Evolutionary conservation across 1,140 invertebrate species (phyloP), one percentile per base, ranked within the genome.

Genomic region (Pseudobourletiella spinata): DNA sequence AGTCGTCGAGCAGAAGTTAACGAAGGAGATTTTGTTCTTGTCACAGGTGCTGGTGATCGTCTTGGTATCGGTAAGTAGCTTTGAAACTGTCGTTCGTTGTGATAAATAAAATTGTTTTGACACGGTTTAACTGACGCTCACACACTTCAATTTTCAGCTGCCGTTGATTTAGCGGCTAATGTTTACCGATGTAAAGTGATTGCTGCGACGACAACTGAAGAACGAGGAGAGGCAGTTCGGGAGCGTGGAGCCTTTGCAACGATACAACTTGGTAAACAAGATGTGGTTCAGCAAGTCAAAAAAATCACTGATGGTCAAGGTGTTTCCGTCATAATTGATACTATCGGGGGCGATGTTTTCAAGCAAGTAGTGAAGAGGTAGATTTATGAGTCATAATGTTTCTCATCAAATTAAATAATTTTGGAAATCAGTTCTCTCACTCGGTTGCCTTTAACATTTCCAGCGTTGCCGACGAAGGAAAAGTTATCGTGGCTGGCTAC

Each of bases 131-230:
- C 39, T 42, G 39, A n/a, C n/a, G n/a, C n/a, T n/a, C n/a, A n/a
- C n/a, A n/a, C n/a, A 50, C 18, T 50, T 18, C 46, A 50, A 50
- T 24, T 50, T 26, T 70, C 83, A 52, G 82, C 83, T 56, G 79
- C 81, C 15, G 77, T 83, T 20, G 83, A 85, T 74, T 72, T 85
- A 52, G 81, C 81, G 18, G 76, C 78, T 29, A 82, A 83, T 73
- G 77, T 83, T 28, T 83, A 80, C 67, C 32, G 52, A 22, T 67
- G 71, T 59, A 57, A 84, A 81, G 82, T 84, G 2, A 82, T 85
- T 67, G 82, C 75, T 28, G 76, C 83, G 14, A 82, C 80, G 64
- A 76, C 76, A 16, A 76, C 79, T 0, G 79, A 81, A 71, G 78
- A 82, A 35, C 79, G 80, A 67, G 76, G 80, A 8, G 66, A 73